Conservation (phyloP, 2,113 vertebrate species). For the Struthidea cinerea region DNA sequence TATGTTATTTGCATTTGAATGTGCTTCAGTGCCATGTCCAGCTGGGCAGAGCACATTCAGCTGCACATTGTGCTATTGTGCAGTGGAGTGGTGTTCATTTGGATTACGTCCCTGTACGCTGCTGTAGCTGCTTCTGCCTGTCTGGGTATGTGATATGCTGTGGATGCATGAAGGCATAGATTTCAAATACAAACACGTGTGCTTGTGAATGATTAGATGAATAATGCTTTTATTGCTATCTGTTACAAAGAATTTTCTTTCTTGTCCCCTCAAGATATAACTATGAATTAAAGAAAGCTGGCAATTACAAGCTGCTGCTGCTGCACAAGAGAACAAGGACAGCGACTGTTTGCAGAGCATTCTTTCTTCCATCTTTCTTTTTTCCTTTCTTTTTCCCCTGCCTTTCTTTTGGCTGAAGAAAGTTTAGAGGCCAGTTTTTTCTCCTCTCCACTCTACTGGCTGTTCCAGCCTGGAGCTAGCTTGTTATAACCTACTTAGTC, state of each 20-base stretch:
- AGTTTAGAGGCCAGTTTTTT: slow-evolving; percentile 62
- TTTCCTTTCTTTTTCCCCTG: neutral
- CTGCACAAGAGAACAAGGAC: slow-evolving; percentile 33
- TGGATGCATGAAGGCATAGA: neutral
- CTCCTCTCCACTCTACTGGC: slow-evolving; percentile 61
- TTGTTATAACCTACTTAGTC: slow-evolving; percentile 77
- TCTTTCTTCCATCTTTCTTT: neutral
- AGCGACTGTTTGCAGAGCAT: neutral
- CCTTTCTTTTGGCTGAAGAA: slow-evolving; percentile 58
- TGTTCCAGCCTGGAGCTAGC: slow-evolving; percentile 69
- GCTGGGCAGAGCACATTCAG: neutral
- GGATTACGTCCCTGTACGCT: neutral
- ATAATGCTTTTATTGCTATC: slow-evolving; percentile 68
- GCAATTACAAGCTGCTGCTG: slow-evolving; percentile 63
- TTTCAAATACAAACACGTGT: slow-evolving; percentile 47
- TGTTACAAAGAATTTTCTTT: slow-evolving; percentile 56
- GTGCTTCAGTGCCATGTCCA: neutral
- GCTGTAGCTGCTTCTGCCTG: neutral
- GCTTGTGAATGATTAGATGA: slow-evolving; percentile 65
- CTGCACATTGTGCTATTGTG: neutral
- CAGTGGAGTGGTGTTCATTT: neutral
- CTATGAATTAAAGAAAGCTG: slow-evolving; percentile 63
- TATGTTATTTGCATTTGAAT: slow-evolving; percentile 51
- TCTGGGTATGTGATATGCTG: neutral
- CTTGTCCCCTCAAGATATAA: slow-evolving; percentile 63